A percentile compares a stretch with the other conserved stretches of the same genome.
Evolutionary conservation across 2,797 vertebrate genomes (phyloP).

Genomic region (Pelodytes ibericus): DNA sequence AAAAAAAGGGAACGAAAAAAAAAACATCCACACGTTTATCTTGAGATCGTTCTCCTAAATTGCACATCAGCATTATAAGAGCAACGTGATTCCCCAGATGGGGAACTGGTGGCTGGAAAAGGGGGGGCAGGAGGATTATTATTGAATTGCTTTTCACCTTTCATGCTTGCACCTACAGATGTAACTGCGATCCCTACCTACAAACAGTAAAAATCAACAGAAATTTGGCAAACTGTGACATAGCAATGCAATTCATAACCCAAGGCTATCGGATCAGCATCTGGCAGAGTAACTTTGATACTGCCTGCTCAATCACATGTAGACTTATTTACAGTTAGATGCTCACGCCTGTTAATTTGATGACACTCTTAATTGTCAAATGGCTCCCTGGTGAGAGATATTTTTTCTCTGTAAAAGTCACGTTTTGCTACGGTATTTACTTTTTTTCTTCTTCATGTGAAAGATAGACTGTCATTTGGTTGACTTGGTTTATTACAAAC

Average conservation of each 20-base stretch:
- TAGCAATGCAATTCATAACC: slow-evolving; percentile 41
- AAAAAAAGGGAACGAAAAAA: too few species aligned
- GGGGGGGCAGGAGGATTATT: not conserved
- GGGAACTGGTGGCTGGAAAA: not conserved
- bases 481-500: slow-evolving; percentile 30
- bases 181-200: slow-evolving; percentile 34
- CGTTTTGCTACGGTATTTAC: slow-evolving; percentile 53
- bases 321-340: slow-evolving; percentile 53
- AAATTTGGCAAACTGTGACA: slow-evolving; percentile 49
- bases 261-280: slow-evolving; percentile 48
- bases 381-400: slow-evolving; percentile 52
- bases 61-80: not conserved
- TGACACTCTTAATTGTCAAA: slow-evolving; percentile 57
- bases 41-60: not conserved
- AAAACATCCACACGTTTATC: not conserved
- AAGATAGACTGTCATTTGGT: slow-evolving; percentile 24
- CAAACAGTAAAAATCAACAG: slow-evolving; percentile 28
- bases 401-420: slow-evolving; percentile 50
- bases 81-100: not conserved
- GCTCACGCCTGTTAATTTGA: slow-evolving; percentile 56
- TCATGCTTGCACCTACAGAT: slow-evolving; percentile 21
- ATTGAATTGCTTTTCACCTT: not conserved
- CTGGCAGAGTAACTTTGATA: slow-evolving; percentile 42
- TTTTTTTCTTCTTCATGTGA: slow-evolving; percentile 37
- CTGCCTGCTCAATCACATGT: slow-evolving; percentile 48